A percentile compares a stretch with the other conserved stretches of the same genome.
phyloP scores from a whole-genome alignment of 1,140 invertebrate species.

The Achroia grisella region DNA sequence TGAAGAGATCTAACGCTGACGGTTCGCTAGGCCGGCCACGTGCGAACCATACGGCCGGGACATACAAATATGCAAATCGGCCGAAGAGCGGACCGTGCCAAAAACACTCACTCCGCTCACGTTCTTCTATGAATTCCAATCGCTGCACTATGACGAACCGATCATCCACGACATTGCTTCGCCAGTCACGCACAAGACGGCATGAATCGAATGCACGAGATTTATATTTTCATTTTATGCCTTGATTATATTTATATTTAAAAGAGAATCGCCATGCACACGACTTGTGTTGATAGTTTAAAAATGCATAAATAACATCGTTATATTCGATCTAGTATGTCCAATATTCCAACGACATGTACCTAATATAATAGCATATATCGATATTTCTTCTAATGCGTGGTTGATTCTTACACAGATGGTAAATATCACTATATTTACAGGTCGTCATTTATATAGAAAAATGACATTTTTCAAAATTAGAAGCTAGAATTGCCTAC shows the following conservation, averaged over 20 bases:
- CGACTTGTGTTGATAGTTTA: neutral
- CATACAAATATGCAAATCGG: conserved; percentile 38
- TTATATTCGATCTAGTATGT: too few relatives aligned
- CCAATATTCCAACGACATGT: too few relatives aligned
- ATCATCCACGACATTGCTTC: conserved; percentile 14
- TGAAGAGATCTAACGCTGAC: conserved; percentile 1
- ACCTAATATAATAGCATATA: too few relatives aligned
- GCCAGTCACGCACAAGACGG: conserved; percentile 8
- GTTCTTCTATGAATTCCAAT: conserved; percentile 23
- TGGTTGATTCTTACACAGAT: too few relatives aligned
- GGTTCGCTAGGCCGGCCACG: conserved; percentile 28
- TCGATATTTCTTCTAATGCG: too few relatives aligned
- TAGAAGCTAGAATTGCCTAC: too few relatives aligned
- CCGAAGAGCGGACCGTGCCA: conserved; percentile 23
- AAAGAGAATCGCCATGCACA: too few relatives aligned
- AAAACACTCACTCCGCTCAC: conserved; percentile 23
- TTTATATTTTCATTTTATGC: conserved; percentile 5
- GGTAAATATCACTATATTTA: too few relatives aligned
- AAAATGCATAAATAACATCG: too few relatives aligned
- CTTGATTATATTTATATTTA: neutral
- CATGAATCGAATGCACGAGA: neutral
- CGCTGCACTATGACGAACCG: conserved; percentile 26
- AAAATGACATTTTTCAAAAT: too few relatives aligned
- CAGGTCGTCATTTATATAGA: too few relatives aligned
- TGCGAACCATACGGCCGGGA: conserved; percentile 24